Evolutionary conservation across 2,888 invertebrate species (phyloP).

Genomic region (Stenodera caucasica): DNA sequence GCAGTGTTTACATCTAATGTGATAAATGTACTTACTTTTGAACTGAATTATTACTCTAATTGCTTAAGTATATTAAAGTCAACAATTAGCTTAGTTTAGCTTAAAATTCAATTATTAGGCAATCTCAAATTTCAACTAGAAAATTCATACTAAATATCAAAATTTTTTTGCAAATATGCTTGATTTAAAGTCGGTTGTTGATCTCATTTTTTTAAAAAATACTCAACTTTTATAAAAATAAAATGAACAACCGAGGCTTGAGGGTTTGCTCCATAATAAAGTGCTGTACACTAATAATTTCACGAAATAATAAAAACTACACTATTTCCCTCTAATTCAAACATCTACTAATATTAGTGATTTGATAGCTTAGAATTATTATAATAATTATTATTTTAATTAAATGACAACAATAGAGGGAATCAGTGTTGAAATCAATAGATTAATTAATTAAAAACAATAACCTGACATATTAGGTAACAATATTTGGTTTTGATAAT

Average conservation of each 20-base stretch:
- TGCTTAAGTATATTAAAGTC: conserved; percentile 39
- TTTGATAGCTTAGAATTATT: too few relatives aligned
- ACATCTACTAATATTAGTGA: not conserved
- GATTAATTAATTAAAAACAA: not conserved
- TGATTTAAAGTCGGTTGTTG: too few relatives aligned
- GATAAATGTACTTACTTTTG: too few relatives aligned
- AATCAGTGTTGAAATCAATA: not conserved
- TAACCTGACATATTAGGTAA: conserved; percentile 24
- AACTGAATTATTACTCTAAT: conserved; percentile 42
- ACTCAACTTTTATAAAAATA: too few relatives aligned
- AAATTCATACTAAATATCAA: conserved; percentile 24
- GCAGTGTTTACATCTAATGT: conserved; percentile 50
- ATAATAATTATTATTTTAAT: too few relatives aligned
- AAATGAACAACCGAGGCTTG: too few relatives aligned
- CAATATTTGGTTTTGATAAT: conserved; percentile 28
- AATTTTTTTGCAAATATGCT: too few relatives aligned
- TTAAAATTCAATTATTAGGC: conserved; percentile 30
- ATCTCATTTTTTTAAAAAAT: too few relatives aligned
- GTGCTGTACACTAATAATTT: conserved; percentile 23
- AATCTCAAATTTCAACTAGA: conserved; percentile 23
- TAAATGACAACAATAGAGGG: not conserved
- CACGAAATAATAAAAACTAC: not conserved
- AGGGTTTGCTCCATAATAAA: conserved; percentile 6
- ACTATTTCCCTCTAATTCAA: not conserved
- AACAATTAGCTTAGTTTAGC: conserved; percentile 32